Evolutionary conservation across 2,113 vertebrate genomes (phyloP).

Genomic region (Coptodon bakossiorum): DNA sequence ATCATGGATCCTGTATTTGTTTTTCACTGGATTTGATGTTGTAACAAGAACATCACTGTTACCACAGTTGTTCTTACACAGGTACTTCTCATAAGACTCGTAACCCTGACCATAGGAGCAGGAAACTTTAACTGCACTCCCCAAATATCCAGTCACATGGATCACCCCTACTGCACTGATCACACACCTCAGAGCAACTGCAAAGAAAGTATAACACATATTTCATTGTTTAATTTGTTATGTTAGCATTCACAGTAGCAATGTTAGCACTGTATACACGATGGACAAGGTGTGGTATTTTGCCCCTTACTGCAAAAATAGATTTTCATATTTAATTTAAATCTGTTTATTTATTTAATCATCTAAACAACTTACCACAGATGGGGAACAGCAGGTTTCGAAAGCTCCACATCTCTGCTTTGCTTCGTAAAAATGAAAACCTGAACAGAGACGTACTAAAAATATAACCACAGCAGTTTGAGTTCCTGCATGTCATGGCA

Average conservation of each 20-base stretch:
- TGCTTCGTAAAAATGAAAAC: neutral
- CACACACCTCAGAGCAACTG: neutral
- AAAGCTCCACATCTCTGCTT: neutral
- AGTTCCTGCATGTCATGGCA: neutral
- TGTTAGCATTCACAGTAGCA: neutral
- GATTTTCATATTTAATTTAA: neutral
- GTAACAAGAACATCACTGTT: neutral
- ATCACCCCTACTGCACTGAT: neutral
- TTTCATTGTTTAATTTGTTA: neutral
- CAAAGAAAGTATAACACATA: neutral
- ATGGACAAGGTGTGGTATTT: neutral
- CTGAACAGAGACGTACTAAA: neutral
- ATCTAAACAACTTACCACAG: slow-evolving; percentile 21
- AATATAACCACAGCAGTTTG: neutral
- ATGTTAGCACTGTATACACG: neutral
- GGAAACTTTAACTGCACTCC: neutral
- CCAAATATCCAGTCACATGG: neutral
- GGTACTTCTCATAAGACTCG: slow-evolving; percentile 25
- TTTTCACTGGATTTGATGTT: neutral
- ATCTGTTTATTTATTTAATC: neutral
- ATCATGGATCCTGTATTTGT: slow-evolving; percentile 1
- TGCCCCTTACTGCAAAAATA: neutral
- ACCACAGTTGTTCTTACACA: neutral
- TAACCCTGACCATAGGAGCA: neutral
- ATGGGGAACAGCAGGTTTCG: neutral